Conservation (phyloP, 2,113 vertebrate species). For the Varanus salvator region DNA sequence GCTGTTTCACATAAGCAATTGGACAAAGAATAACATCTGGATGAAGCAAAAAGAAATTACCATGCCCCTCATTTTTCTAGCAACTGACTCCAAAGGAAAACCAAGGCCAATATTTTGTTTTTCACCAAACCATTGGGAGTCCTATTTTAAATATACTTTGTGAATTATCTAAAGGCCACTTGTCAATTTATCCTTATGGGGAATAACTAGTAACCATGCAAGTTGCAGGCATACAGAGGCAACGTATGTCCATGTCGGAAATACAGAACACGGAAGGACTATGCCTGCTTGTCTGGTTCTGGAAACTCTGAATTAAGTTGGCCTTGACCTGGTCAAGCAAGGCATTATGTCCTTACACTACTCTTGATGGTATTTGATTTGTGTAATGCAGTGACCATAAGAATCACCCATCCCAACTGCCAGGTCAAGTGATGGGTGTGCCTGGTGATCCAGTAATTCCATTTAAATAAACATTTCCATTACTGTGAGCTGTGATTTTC, state of each 20-base stretch:
- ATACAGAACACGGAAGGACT: neutral
- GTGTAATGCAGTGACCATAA: too few relatives aligned
- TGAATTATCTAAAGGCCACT: neutral
- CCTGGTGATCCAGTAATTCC: neutral
- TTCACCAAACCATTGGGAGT: neutral
- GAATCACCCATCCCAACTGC: constrained; percentile 18
- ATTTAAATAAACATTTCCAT: constrained; percentile 31
- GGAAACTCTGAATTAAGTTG: neutral
- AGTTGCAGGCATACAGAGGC: neutral
- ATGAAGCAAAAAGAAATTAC: too few relatives aligned
- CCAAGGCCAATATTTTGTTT: neutral
- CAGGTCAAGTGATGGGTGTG: neutral
- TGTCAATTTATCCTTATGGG: neutral
- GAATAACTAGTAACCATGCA: neutral
- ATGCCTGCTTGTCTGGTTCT: neutral
- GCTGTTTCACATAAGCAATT: neutral
- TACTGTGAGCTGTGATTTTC: constrained; percentile 28
- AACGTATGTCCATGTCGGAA: neutral
- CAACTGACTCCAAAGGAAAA: neutral
- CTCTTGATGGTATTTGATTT: too few relatives aligned
- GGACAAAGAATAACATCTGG: too few relatives aligned
- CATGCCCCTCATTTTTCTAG: too few relatives aligned
- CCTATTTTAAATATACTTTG: neutral
- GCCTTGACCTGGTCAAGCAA: neutral
- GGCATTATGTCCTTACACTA: neutral